Conservation (phyloP, 2,113 vertebrate species). For the Burhinus oedicnemus region DNA sequence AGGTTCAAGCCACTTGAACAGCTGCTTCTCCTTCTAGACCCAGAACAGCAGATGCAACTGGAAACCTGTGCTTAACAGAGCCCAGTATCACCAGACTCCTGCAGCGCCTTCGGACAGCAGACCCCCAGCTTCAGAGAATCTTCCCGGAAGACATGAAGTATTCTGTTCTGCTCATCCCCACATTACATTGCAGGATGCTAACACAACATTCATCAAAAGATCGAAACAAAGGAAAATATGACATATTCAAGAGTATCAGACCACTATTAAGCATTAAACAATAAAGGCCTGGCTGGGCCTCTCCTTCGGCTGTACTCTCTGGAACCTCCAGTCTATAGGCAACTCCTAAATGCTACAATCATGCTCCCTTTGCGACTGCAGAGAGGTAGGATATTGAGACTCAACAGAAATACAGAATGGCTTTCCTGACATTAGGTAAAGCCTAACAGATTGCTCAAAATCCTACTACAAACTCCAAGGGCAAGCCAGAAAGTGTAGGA, state of each 20-base stretch:
- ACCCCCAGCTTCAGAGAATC: not conserved
- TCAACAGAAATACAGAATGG: not conserved
- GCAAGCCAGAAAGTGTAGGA: constrained; percentile 7
- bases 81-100: not conserved
- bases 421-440: not conserved
- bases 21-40: not conserved
- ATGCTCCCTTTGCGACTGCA: not conserved
- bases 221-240: not conserved
- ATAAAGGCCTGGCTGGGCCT: not conserved
- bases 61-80: not conserved
- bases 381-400: not conserved
- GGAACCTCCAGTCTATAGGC: not conserved
- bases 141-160: not conserved
- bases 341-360: not conserved
- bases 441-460: not conserved
- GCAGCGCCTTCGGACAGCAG: not conserved
- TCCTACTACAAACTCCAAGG: not conserved
- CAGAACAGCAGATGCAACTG: not conserved
- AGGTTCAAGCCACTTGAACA: not conserved
- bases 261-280: not conserved
- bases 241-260: not conserved
- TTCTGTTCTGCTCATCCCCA: not conserved
- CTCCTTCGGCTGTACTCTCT: not conserved
- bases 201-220: not conserved
- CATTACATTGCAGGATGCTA: not conserved